phyloP scores from a whole-genome alignment of 2,113 vertebrate genomes.

The Zosterops pallidus region DNA sequence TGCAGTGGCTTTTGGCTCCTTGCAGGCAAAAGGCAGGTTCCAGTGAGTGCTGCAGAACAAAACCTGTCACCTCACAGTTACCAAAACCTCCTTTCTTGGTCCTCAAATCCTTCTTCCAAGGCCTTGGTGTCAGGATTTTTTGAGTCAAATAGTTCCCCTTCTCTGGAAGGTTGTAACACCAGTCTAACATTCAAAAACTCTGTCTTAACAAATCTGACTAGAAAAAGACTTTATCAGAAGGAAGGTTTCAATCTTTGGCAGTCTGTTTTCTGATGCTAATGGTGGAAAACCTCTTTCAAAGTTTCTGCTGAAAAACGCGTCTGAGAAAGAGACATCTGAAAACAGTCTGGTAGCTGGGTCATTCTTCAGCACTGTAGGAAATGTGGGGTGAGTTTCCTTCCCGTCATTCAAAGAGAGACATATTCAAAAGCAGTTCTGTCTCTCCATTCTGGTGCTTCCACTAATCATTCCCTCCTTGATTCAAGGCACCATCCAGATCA shows the following conservation, averaged over 20 bases:
- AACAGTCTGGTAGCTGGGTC: background rate
- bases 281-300: background rate
- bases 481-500: background rate
- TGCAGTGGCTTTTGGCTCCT: background rate
- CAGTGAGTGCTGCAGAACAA: background rate
- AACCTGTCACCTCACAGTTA: background rate
- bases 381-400: background rate
- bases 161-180: background rate
- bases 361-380: background rate
- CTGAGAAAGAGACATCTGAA: background rate
- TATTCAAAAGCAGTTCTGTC: background rate
- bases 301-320: background rate
- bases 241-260: background rate
- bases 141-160: background rate
- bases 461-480: background rate
- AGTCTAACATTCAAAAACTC: fast-evolving
- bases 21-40: background rate
- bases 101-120: background rate
- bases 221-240: background rate
- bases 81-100: background rate
- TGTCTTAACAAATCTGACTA: background rate
- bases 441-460: background rate
- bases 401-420: background rate
- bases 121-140: background rate
- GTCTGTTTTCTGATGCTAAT: background rate